A percentile compares a stretch with the other conserved stretches of the same genome.
phyloP scores from a whole-genome alignment of 2,797 vertebrate genomes.

The Eidolon dupreanum region DNA sequence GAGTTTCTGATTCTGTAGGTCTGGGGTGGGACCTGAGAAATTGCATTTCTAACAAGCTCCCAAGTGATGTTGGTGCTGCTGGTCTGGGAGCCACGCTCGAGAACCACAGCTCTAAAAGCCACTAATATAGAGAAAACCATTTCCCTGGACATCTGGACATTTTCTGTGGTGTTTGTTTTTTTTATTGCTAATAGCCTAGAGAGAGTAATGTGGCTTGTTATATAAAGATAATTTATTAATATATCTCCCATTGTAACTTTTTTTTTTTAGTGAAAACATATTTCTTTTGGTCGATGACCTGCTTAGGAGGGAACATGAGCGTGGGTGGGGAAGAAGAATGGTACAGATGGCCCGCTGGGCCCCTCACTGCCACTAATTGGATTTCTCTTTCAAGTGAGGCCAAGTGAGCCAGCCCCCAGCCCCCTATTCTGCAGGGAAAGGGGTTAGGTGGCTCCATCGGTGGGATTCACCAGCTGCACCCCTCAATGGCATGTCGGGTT shows the following conservation, averaged over 20 bases:
- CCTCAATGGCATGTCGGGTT: not conserved
- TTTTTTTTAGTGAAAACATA: not conserved
- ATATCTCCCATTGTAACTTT: not conserved
- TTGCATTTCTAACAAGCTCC: not conserved
- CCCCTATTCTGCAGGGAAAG: not conserved
- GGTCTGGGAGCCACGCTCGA: not conserved
- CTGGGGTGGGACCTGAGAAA: not conserved
- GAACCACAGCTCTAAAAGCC: not conserved
- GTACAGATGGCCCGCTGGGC: not conserved
- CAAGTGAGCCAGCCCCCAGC: not conserved
- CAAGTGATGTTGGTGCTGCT: not conserved
- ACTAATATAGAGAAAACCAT: not conserved
- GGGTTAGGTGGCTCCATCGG: not conserved
- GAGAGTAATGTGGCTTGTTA: not conserved
- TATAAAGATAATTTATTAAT: constrained; percentile 9
- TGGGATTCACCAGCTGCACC: not conserved
- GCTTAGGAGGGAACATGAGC: not conserved
- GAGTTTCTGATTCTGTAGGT: not conserved
- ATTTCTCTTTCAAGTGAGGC: not conserved
- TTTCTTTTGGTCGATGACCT: constrained; percentile 16
- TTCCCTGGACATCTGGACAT: not conserved
- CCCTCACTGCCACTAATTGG: not conserved
- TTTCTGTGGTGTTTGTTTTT: not conserved
- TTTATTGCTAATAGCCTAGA: not conserved
- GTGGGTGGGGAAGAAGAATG: not conserved